Evolutionary conservation across 92 coral and sea anemone genomes (phyloP), one percentile per base, ranked within the genome.

Genomic region (Phenganax marumi): DNA sequence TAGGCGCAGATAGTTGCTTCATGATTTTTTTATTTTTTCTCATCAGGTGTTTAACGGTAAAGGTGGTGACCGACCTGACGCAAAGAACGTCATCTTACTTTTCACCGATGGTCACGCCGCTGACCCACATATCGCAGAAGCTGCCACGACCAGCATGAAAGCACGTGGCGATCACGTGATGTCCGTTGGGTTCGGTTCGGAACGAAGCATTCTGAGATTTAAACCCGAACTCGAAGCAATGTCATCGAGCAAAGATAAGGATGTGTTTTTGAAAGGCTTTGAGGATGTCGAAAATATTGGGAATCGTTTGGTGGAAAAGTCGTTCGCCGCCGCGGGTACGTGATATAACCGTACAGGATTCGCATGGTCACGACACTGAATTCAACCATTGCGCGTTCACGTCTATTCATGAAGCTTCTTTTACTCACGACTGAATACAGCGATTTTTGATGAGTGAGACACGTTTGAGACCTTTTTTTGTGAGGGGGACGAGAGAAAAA

Each of bases 61-160:
- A 2, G 72, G 72, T 7, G 73, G 73, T 2, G 83, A 78, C 50
- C 70, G 83, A 61, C 83, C 83, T 10, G 10, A 63, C 39, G 83
- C 83, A 6, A 48, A 78, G 52, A 78, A 78, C 50, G 49, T 78
- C 4, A 65, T 78, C 10, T n/a, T 78, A 60, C 56, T 78, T 7
- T 78, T 78, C 52, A 78, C 83, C 22, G 83, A 78, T 21, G 83
- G 83, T 14, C 71, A 78, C 57, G 57, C 83, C 70, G 83, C 83
- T 78, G 83, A 78, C 73, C 73, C 83, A n/a, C 83, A 78, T 50
- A 78, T 63, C 54, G 83, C 83, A 48, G 9, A 21, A 24, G 83
- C 83, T n/a, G 71, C 50, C 14, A 78, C 54, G 33, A 78, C 10
- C 72, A 26, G 52, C 23, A n/a, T 78, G 47, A 78, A 78, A 60